Base-by-base conservation (phyloP, 2,797 vertebrate species). In the Helicolenus hilgendorfi region DNA sequence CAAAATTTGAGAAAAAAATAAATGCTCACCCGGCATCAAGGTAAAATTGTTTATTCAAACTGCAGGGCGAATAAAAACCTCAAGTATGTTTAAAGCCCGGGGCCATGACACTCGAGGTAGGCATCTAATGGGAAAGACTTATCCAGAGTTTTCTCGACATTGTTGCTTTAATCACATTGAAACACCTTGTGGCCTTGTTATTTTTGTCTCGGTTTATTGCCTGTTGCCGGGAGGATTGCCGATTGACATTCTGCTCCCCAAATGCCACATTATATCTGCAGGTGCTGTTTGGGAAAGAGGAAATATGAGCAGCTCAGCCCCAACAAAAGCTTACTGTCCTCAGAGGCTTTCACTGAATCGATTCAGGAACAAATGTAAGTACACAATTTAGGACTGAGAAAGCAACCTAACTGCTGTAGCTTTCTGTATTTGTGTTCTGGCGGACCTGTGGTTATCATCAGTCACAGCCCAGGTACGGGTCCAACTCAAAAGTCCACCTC, bases 151-250 rank as follows among this genome's bases (percentile, higher is more conserved):
- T 89, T 79, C 80, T 60, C 69, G 63, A 79, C 55, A 73, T 56
- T 77, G 83, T 72, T 65, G 81, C 86, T 81, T 90, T 85, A 81
- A 86, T 86, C 74, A 59, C 79, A 77, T 27, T 70, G 77, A 71
- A 89, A 89, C 75, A 89, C 77, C 75, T 84, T 73, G 60, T 77
- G 73, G 69, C 64, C 62, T 86, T 80, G 72, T 86, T 79, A 89
- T 92, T 83, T 87, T 67, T 63, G 60, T 64, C 20, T 77, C 67
- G 5, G n/a, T 79, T 81, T 85, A 85, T 74, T 91, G 88, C 78
- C 38, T 73, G 72, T 77, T 82, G 82, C 81, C 71, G 49, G 83
- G 76, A 86, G 77, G 56, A 78, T 84, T 68, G 76, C 76, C 72
- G 45, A 45, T 76, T 20, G 22, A 58, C 79, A 27, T 69, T 49